Evolutionary conservation across 2,797 vertebrate species (phyloP).

Genomic region (Crotalus adamanteus): DNA sequence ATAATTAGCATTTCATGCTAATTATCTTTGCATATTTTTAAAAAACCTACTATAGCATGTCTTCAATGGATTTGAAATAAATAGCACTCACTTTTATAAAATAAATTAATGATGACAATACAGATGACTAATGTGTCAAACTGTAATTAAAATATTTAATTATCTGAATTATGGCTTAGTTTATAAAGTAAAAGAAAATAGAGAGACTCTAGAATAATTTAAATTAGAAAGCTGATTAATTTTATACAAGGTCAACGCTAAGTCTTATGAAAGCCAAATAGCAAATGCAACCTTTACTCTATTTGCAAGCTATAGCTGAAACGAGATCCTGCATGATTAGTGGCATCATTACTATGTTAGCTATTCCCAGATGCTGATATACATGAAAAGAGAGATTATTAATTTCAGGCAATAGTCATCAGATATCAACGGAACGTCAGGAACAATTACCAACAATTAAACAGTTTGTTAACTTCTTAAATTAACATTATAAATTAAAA

Average conservation of each 20-base stretch:
- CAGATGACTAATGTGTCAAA: not conserved
- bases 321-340: conserved; percentile 8
- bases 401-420: conserved; percentile 33
- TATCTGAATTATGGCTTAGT: not conserved
- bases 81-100: not conserved
- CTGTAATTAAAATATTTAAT: not conserved
- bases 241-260: not conserved
- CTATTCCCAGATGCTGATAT: conserved; percentile 45
- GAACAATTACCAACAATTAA: conserved; percentile 35
- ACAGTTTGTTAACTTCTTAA: conserved; percentile 33
- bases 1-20: not conserved
- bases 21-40: not conserved
- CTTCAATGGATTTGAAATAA: conserved; percentile 10
- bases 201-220: not conserved
- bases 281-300: not conserved
- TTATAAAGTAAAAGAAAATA: fast-evolving
- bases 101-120: not conserved
- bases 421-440: conserved; percentile 8
- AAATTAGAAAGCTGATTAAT: conserved; percentile 4
- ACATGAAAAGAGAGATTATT: conserved; percentile 9
- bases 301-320: conserved; percentile 24
- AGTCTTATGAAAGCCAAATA: not conserved
- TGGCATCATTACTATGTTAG: not conserved
- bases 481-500: conserved; percentile 36
- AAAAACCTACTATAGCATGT: not conserved